Conservation (phyloP, 2,113 vertebrate species). For the Semnopithecus entellus region DNA sequence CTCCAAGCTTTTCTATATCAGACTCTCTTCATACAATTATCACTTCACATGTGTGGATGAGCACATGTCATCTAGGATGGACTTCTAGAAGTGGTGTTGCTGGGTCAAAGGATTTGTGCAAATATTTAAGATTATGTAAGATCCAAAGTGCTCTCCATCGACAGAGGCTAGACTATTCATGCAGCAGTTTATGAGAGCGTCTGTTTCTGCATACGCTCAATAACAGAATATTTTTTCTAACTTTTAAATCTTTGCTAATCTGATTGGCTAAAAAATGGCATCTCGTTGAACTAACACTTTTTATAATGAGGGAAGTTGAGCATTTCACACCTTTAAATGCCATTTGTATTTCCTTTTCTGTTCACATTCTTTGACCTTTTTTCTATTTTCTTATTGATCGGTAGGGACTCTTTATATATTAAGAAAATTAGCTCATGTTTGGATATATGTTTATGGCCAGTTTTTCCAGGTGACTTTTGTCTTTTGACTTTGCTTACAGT, state of each 20-base stretch:
- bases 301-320: background rate
- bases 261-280: background rate
- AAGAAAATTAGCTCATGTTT: background rate
- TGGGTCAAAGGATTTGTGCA: background rate
- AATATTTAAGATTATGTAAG: background rate
- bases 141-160: background rate
- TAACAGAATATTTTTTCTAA: background rate
- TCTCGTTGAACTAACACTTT: background rate
- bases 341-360: background rate
- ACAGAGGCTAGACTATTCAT: background rate
- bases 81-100: background rate
- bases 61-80: background rate
- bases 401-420: background rate
- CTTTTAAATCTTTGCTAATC: background rate
- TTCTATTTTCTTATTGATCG: background rate
- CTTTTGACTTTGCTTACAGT: background rate
- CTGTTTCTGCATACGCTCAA: background rate
- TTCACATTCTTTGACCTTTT: background rate
- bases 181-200: background rate
- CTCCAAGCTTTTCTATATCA: background rate
- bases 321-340: background rate
- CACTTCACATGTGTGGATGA: background rate
- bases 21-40: background rate
- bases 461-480: constrained; percentile 15
- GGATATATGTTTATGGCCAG: background rate